Evolutionary conservation across 2,797 vertebrate species (phyloP).

Genomic region (Alauda arvensis): DNA sequence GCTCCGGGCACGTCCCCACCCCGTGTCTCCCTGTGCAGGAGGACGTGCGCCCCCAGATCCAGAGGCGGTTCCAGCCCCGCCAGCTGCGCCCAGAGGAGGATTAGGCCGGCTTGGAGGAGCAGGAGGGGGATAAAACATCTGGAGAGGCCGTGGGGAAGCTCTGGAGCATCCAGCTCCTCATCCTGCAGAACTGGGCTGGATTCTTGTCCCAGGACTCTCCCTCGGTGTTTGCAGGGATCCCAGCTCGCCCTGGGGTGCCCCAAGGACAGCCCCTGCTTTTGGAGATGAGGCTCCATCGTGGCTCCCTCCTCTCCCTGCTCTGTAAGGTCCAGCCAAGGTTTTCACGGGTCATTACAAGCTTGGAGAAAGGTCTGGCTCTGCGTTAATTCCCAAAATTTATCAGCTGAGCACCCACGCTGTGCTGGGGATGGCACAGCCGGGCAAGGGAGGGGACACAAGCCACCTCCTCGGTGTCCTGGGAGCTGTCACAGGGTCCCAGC

Average conservation of each 20-base stretch:
- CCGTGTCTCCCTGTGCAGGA: constrained; percentile 56
- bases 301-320: background rate
- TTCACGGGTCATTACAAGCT: background rate
- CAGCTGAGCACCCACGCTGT: background rate
- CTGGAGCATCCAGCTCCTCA: rapidly evolving
- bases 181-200: rapidly evolving
- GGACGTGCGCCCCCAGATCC: constrained; percentile 76
- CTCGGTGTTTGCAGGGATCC: background rate
- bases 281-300: rapidly evolving
- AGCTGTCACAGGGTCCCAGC: background rate
- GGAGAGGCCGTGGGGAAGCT: rapidly evolving
- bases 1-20: rapidly evolving
- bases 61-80: constrained; percentile 69
- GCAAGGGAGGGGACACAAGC: background rate
- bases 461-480: rapidly evolving
- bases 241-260: background rate
- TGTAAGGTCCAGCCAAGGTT: background rate
- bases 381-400: background rate
- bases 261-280: background rate
- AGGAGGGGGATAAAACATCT: background rate
- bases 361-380: background rate
- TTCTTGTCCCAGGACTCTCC: rapidly evolving
- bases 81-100: constrained; percentile 71
- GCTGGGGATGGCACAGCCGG: background rate
- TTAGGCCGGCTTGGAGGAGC: background rate